Evolutionary conservation across 2,113 vertebrate genomes (phyloP).

Genomic region (Pelecanoides urinatrix): DNA sequence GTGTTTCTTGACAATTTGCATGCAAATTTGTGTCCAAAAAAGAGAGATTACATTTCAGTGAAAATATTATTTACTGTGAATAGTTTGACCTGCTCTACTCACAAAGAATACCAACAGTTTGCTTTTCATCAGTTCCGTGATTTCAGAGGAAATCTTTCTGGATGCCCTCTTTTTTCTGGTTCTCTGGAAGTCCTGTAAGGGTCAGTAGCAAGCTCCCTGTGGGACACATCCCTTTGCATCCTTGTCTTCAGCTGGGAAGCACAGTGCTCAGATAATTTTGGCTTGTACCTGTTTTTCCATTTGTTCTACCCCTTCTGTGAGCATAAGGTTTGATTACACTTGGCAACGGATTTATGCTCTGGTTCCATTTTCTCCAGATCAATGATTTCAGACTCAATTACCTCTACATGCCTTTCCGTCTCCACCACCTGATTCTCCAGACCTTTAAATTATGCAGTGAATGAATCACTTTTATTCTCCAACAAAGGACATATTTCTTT

Average conservation of each 20-base stretch:
- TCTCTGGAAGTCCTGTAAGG: neutral
- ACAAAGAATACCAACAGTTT: neutral
- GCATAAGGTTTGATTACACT: slow-evolving; percentile 3
- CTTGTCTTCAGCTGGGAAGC: neutral
- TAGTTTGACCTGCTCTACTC: neutral
- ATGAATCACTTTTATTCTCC: slow-evolving; percentile 40
- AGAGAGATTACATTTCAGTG: neutral
- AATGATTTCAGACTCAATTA: slow-evolving; percentile 51
- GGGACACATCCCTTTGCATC: neutral
- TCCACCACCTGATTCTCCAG: slow-evolving; percentile 26
- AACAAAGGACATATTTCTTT: slow-evolving; percentile 47
- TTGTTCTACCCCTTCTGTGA: neutral
- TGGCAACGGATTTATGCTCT: slow-evolving; percentile 14
- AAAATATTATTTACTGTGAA: neutral
- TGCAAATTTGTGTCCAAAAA: neutral
- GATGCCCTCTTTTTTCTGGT: neutral
- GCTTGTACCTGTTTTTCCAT: neutral
- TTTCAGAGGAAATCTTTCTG: neutral
- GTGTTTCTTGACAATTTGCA: neutral
- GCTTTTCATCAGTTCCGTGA: neutral
- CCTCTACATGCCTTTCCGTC: neutral
- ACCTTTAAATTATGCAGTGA: slow-evolving; percentile 47
- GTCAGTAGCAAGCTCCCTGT: neutral
- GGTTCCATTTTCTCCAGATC: slow-evolving; percentile 45
- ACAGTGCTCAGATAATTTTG: neutral